Base-by-base conservation (phyloP, 2,888 invertebrate species). In the Macrosoma leucophasiata region DNA sequence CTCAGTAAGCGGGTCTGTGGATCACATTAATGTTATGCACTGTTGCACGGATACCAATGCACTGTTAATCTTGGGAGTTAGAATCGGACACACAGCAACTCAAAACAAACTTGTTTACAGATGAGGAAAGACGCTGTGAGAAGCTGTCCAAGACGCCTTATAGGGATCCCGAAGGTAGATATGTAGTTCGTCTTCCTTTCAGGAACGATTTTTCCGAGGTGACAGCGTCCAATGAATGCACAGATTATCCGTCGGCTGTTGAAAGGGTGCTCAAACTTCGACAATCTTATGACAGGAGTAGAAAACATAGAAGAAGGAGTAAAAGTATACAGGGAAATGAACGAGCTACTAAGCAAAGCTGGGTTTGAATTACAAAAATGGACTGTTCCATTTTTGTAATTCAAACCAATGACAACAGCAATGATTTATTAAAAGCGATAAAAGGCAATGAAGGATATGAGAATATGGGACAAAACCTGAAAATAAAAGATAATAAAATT, bases 321-420 rank as follows among this genome's bases (percentile, higher is more conserved):
- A 18, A 23, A 31, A 3, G 11, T 57, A 11, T 34, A 41, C 15
- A 31, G 47, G 9, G 40, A 59, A 36, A 39, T 56, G n/a, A 54
- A 41, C 4, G 31, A 31, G n/a, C 13, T 63, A 5, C 20, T 62
- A 13, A 43, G 29, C n/a, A 36, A 43, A 21, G 61, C 53, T 9
- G 55, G 59, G 5, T 60, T 65, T 30, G 25, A 42, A n/a, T 27
- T 64, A 4, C 51, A 59, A 17, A 55, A 63, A 29, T 53, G 52
- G 54, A 8, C 27, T 2, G 46, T n/a, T n/a, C n/a, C n/a, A n/a
- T n/a, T n/a, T n/a, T n/a, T n/a, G n/a, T n/a, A n/a, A n/a, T n/a
- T n/a, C n/a, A n/a, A n/a, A n/a, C n/a, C n/a, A n/a, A n/a, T n/a
- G n/a, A 39, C 9, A 55, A 45, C 21, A 48, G 27, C 15, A 36